Evolutionary conservation across 1,140 invertebrate species (phyloP).

Genomic region (Streblospio benedicti): DNA sequence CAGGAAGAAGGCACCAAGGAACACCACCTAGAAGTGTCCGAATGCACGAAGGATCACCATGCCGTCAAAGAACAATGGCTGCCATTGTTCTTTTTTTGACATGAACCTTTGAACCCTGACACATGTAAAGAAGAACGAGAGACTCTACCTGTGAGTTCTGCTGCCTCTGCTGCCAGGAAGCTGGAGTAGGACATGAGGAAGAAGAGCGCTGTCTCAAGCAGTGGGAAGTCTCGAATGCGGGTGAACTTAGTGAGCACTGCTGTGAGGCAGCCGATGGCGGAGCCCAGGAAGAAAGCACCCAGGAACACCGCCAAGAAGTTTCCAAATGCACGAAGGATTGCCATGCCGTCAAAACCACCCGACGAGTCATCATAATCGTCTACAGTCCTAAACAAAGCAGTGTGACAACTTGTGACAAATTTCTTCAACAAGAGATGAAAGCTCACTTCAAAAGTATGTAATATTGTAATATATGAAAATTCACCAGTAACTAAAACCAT

Average conservation of each 20-base stretch:
- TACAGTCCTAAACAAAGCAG: no score
- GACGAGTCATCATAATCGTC: slow-evolving; percentile 12
- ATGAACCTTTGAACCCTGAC: no score
- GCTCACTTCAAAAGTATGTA: no score
- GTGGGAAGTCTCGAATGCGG: slow-evolving; percentile 80
- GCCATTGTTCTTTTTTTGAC: no score
- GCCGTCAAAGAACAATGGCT: no score
- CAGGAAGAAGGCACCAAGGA: slow-evolving; percentile 80
- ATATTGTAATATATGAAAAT: no score
- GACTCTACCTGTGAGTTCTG: slow-evolving; percentile 86
- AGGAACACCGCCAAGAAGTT: slow-evolving; percentile 89
- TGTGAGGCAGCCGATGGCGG: slow-evolving; percentile 81
- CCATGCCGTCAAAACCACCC: slow-evolving; percentile 70
- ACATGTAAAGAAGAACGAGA: no score
- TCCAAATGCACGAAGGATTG: slow-evolving; percentile 77
- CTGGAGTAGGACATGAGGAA: slow-evolving; percentile 96
- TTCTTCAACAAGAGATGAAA: no score
- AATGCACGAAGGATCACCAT: slow-evolving; percentile 80
- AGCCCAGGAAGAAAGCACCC: slow-evolving; percentile 80
- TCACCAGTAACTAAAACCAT: no score
- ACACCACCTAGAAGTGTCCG: slow-evolving; percentile 84
- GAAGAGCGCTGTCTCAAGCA: slow-evolving; percentile 92
- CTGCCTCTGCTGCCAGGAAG: slow-evolving; percentile 90
- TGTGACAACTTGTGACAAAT: no score
- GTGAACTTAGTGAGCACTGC: slow-evolving; percentile 95